Percentiles rank a stretch among this genome's conserved stretches.
Evolutionary conservation across 2,888 invertebrate genomes (phyloP).

Genomic region (Rhagonycha lutea): DNA sequence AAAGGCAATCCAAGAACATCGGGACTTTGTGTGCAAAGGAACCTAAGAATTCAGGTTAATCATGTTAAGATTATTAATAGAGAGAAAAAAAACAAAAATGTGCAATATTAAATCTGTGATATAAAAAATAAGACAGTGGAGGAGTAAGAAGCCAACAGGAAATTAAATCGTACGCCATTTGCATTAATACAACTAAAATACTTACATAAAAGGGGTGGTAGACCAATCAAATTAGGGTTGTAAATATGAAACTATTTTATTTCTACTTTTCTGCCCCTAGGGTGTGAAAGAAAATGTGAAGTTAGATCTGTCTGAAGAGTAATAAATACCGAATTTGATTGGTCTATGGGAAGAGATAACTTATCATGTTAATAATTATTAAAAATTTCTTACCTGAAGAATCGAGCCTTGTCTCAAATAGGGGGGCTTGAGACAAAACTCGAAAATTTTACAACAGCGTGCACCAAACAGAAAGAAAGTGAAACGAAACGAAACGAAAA

Average conservation of each 20-base stretch:
- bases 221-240: background rate
- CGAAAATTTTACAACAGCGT: background rate
- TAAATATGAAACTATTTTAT: background rate
- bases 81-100: slow-evolving; percentile 21
- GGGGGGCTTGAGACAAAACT: background rate
- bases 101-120: slow-evolving; percentile 49
- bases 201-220: background rate
- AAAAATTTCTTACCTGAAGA: background rate
- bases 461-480: background rate
- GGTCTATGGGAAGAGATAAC: background rate
- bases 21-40: slow-evolving; percentile 57
- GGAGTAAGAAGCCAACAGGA: slow-evolving; percentile 7
- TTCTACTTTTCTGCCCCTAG: too few species aligned
- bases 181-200: background rate
- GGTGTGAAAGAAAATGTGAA: too few species aligned
- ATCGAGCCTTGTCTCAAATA: background rate
- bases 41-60: slow-evolving; percentile 48
- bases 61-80: slow-evolving; percentile 17
- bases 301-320: too few species aligned
- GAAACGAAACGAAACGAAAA: background rate
- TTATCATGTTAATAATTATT: background rate
- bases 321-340: background rate
- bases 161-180: slow-evolving; percentile 11
- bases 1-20: slow-evolving; percentile 56
- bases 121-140: slow-evolving; percentile 21